phyloP scores from a whole-genome alignment of 2,113 vertebrate genomes.

The Brienomyrus brachyistius region DNA sequence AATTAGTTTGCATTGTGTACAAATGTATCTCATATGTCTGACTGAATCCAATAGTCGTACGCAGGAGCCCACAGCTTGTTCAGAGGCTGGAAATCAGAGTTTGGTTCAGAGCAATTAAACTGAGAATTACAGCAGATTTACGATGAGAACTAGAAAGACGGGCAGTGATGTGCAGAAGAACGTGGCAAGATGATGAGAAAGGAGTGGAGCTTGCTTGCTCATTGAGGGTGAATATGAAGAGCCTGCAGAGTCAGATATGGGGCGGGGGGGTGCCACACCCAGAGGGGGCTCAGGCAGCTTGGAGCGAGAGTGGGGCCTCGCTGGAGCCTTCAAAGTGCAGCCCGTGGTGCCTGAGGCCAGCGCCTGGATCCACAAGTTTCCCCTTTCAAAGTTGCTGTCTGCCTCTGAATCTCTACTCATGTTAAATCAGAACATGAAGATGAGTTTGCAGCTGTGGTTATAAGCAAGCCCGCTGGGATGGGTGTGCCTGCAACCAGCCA shows the following conservation, averaged over 20 bases:
- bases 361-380: not conserved
- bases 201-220: not conserved
- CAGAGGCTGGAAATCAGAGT: not conserved
- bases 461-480: not conserved
- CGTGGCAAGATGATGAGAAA: not conserved
- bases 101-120: not conserved
- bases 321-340: not conserved
- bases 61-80: not conserved
- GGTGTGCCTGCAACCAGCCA: not conserved
- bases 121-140: not conserved
- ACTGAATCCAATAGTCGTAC: not conserved
- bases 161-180: not conserved
- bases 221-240: not conserved
- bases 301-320: not conserved
- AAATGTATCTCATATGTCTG: not conserved
- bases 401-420: not conserved
- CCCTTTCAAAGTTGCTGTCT: not conserved
- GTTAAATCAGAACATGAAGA: not conserved
- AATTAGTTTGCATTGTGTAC: no score
- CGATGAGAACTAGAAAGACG: not conserved
- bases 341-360: not conserved
- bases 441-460: not conserved
- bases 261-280: not conserved
- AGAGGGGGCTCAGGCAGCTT: not conserved
- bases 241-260: not conserved